Base-by-base conservation (phyloP, 2,797 vertebrate species). In the Malurus splendens region DNA sequence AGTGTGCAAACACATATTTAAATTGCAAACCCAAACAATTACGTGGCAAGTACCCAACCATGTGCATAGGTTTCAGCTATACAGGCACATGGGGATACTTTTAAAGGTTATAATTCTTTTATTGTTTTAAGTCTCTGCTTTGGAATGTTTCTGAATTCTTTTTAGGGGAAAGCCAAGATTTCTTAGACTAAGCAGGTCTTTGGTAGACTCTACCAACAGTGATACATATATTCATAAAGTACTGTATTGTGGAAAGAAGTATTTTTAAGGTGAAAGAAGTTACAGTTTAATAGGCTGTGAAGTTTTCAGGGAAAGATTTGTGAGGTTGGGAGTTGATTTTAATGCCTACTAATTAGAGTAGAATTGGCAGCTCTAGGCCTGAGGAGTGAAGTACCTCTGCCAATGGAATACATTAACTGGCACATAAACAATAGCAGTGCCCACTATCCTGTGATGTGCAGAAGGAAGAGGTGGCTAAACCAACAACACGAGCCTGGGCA, bases 301-400 rank as follows among this genome's bases (percentile, higher is more conserved):
- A 92, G 84, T 75, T 91, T 84, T 83, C 90, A 78, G 79, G 27
- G 44, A 92, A 91, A 83, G 66, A 91, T 87, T 85, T 86, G 61
- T 90, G 81, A 79, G 82, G 33, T 30, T 91, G 78, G 50, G 65
- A 88, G 60, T 92, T 86, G 57, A 80, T 61, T 82, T 86, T 87
- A 90, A 90, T 62, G 79, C 61, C 91, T 89, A 83, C 86, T 94
- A 94, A 90, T 86, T 86, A 75, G 54, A 93, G 60, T 19, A 64
- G 86, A 90, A 94, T 68, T 89, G 90, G 87, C 68, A 95, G 73
- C 44, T 76, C 65, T 24, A 87, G 82, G 87, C 51, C 55, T 80
- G 70, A 87, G 30, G 59, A 86, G 71, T 50, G 48, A 93, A 70
- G 48, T 36, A 48, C 18, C 54, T 90, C 59, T 93, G 86, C 71